These are phyloP conservation scores for Lasioglossum morio DNA, from an alignment of 2,888 invertebrate genomes.

Conservation along the genomic window DNA sequence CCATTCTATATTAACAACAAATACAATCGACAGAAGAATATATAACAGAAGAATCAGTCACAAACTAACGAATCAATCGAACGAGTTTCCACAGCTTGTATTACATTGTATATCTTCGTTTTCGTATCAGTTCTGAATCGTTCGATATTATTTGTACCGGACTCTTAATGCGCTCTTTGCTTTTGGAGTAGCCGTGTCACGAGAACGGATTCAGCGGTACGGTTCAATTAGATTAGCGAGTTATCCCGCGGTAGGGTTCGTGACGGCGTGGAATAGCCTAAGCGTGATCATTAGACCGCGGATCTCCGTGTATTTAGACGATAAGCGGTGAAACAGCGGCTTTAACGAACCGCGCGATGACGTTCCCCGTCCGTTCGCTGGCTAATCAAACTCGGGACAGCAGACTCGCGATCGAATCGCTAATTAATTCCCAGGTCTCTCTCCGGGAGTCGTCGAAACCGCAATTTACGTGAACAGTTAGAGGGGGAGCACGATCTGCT, in stretches of 20 bases:
- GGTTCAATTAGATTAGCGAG: conserved; percentile 18
- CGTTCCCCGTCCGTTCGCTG: neutral
- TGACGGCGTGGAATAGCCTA: neutral
- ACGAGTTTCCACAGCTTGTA: too few relatives aligned
- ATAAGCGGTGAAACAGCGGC: conserved; percentile 1
- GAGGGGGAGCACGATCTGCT: neutral
- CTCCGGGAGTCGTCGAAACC: neutral
- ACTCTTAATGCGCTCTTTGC: neutral
- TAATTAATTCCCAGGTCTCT: neutral
- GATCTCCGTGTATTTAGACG: conserved; percentile 20
- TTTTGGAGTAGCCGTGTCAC: neutral
- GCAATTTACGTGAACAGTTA: neutral
- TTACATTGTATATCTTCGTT: neutral
- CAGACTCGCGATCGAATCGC: neutral
- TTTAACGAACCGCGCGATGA: conserved; percentile 12
- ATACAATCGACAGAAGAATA: too few relatives aligned
- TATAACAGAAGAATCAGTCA: too few relatives aligned
- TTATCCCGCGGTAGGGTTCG: conserved; percentile 4
- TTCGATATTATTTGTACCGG: neutral
- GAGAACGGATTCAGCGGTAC: neutral
- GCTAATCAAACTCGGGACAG: neutral
- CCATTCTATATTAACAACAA: too few relatives aligned
- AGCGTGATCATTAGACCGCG: conserved; percentile 1
- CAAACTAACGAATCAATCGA: too few relatives aligned
- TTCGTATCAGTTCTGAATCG: neutral